Evolutionary conservation across 2,113 vertebrate genomes (phyloP).

Genomic region (Rattus rattus): DNA sequence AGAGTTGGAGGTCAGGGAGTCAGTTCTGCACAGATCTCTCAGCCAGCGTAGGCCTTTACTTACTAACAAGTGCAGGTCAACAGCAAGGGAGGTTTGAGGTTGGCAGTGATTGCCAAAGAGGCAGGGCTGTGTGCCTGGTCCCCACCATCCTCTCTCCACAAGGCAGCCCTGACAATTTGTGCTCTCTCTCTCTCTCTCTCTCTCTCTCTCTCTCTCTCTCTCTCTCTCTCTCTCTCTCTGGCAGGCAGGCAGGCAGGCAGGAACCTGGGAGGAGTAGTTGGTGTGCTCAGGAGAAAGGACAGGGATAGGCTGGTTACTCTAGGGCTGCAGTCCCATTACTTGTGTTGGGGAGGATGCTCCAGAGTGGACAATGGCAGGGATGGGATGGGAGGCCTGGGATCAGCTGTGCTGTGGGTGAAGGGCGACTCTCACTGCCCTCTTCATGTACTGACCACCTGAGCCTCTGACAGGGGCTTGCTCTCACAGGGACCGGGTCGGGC

Average conservation of each 20-base stretch:
- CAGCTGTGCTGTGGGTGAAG: neutral
- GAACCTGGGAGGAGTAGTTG: neutral
- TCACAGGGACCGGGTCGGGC: neutral
- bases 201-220: no score
- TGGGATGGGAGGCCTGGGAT: neutral
- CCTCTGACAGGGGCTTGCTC: neutral
- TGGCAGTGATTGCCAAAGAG: neutral
- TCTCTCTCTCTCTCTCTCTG: no score
- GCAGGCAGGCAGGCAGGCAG: neutral
- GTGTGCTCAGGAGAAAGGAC: neutral
- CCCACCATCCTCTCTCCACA: neutral
- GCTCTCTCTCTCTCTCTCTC: neutral
- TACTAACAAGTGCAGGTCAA: neutral
- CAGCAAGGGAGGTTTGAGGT: neutral
- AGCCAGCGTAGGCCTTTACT: neutral
- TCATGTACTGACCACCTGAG: neutral
- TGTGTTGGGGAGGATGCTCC: neutral
- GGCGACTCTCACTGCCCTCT: no score
- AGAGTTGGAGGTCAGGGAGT: neutral
- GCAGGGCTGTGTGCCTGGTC: no score
- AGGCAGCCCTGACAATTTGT: no score
- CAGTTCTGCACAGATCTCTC: neutral
- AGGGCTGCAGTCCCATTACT: neutral
- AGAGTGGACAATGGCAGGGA: fast-evolving
- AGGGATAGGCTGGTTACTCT: neutral